phyloP scores from a whole-genome alignment of 2,888 invertebrate genomes.

The Smittia sp. region DNA sequence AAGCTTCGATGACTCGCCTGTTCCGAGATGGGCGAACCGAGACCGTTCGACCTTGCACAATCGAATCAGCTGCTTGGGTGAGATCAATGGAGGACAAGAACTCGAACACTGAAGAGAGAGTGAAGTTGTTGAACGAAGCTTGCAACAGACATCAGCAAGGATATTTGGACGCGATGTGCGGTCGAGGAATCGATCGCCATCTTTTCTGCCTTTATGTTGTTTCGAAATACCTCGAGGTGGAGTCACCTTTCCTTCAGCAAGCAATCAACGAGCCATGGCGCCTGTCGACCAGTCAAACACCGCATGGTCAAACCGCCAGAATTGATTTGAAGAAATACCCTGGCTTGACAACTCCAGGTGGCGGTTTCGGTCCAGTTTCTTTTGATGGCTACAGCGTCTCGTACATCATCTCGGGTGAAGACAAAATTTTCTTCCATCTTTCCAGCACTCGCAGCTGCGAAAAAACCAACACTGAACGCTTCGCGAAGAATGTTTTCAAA shows the following conservation, averaged over 20 bases:
- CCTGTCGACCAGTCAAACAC: slow-evolving; percentile 96
- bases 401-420: slow-evolving; percentile 96
- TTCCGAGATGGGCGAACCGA: slow-evolving; percentile 97
- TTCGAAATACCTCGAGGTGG: slow-evolving; percentile 93
- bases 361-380: slow-evolving; percentile 89
- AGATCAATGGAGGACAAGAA: slow-evolving; percentile 79
- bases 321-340: slow-evolving; percentile 86
- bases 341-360: slow-evolving; percentile 90
- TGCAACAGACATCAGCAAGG: slow-evolving; percentile 80
- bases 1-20: slow-evolving; percentile 97
- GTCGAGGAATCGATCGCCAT: slow-evolving; percentile 95
- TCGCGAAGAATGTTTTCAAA: slow-evolving; percentile 68
- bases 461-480: slow-evolving; percentile 78
- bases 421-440: slow-evolving; percentile 95
- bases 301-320: slow-evolving; percentile 90
- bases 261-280: slow-evolving; percentile 98
- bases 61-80: slow-evolving; percentile 90
- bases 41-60: slow-evolving; percentile 95
- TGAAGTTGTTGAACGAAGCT: slow-evolving; percentile 69
- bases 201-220: slow-evolving; percentile 97
- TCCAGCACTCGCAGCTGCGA: slow-evolving; percentile 89
- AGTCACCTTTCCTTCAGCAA: slow-evolving; percentile 93
- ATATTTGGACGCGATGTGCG: slow-evolving; percentile 97
- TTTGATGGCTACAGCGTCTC: slow-evolving; percentile 80
- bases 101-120: slow-evolving; percentile 66